Evolutionary conservation across 2,113 vertebrate species (phyloP).

Genomic region (Lathamus discolor): DNA sequence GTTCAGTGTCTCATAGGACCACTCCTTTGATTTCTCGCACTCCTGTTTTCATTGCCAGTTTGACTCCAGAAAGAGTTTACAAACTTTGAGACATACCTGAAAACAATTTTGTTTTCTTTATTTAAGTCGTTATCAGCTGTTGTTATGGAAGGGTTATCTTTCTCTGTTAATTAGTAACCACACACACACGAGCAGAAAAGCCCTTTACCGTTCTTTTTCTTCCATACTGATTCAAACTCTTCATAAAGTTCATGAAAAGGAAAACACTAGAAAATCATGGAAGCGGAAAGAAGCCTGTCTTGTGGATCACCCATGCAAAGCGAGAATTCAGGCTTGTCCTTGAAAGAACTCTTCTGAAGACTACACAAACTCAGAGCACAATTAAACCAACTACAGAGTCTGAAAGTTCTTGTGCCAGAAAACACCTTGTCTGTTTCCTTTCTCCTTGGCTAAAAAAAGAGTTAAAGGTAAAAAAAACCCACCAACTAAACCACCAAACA

Average conservation of each 20-base stretch:
- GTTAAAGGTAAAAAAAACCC: background rate
- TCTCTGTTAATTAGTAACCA: background rate
- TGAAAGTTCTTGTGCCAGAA: background rate
- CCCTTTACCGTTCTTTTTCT: background rate
- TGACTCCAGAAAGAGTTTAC: background rate
- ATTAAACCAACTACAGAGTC: background rate
- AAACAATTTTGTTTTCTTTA: background rate
- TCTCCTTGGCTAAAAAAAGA: background rate
- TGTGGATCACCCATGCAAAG: background rate
- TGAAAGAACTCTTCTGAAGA: background rate
- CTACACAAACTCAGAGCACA: background rate
- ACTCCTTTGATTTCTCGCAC: background rate
- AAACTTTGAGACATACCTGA: background rate
- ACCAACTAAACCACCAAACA: background rate
- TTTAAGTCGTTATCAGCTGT: background rate
- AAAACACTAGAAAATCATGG: background rate
- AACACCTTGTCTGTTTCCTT: background rate
- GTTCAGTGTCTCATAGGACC: background rate
- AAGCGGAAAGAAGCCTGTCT: background rate
- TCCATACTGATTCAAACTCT: background rate
- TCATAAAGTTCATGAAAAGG: background rate
- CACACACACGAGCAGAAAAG: background rate
- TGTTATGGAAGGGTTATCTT: background rate
- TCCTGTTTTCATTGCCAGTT: background rate
- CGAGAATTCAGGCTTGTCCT: background rate